These are phyloP conservation scores for Hypanus sabinus DNA, from an alignment of 2,113 vertebrate species.

Conservation along the genomic window DNA sequence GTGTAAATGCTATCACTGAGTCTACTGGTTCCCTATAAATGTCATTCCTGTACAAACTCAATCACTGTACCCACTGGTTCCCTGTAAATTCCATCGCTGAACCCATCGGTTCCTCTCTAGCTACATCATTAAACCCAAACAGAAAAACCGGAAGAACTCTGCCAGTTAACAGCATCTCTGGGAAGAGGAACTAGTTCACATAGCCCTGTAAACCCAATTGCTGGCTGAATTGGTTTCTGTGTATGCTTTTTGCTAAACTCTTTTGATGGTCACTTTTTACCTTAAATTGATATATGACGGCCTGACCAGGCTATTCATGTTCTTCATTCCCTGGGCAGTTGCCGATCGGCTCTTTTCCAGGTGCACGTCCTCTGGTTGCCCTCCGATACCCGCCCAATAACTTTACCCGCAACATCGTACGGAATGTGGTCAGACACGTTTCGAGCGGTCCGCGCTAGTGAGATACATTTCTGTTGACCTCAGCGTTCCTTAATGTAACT, in stretches of 20 bases:
- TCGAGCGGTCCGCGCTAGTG: no score
- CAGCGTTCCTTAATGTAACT: constrained; percentile 10
- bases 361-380: neutral
- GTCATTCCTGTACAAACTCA: neutral
- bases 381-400: neutral
- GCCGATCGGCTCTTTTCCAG: neutral
- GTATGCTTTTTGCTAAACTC: neutral
- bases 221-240: no score
- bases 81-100: neutral
- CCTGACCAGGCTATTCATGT: no score
- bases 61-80: neutral
- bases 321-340: neutral
- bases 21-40: neutral
- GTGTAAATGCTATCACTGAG: neutral
- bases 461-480: neutral
- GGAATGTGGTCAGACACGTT: neutral
- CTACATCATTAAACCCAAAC: no score
- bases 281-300: neutral
- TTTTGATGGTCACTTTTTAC: neutral
- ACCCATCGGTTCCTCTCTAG: no score
- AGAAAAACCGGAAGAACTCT: no score
- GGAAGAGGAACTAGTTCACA: no score
- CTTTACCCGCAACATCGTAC: no score
- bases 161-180: no score
- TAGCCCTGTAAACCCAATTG: no score